Base-by-base conservation (phyloP, 2,113 vertebrate species). In the Eptatretus burgeri region DNA sequence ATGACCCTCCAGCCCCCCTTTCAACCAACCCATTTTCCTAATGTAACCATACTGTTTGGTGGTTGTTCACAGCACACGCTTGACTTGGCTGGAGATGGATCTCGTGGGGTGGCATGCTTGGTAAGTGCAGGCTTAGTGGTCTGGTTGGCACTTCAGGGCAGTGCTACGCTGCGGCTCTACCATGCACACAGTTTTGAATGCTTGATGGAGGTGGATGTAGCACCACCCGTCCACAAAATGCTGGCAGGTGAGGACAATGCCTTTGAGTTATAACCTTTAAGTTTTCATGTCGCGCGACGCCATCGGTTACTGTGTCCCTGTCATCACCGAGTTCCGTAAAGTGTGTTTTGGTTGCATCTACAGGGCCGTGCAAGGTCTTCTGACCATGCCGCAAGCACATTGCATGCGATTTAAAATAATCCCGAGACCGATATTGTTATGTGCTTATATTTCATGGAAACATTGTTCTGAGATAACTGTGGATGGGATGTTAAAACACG, bases 151-250 rank as follows among this genome's bases (percentile, higher is more conserved):
- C 66, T 96, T 64, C 89, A 94, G 74, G 82, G 88, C 69, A 94
- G 86, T 0, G 88, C 91, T n/a, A 84, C 84, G 64, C 84, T 94
- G 53, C 75, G 81, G 52, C 80, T 96, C 2, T 96, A 94, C 75
- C 84, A 95, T 3, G 71, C 83, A 67, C 77, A 77, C 72, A 88
- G 77, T 69, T 85, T 77, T 56, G 91, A 95, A 70, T 83, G 82
- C 73, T 73, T 98, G 73, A 77, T 80, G 0, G 91, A 98, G 70
- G 87, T 91, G 0, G 91, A 98, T 0, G 77, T 95, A 71, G 91
- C 88, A 1, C 85, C 91, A 1, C 85, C 89, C 0, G 91, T 98
- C 65, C 89, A 98, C 77, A 94, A 93, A 76, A 98, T 98, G 91
- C 77, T 98, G 0, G 87, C 91, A 66, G 89, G 91, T 94, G 56